Evolutionary conservation across 2,888 invertebrate genomes (phyloP).

Genomic region (Odiellus spinosus): DNA sequence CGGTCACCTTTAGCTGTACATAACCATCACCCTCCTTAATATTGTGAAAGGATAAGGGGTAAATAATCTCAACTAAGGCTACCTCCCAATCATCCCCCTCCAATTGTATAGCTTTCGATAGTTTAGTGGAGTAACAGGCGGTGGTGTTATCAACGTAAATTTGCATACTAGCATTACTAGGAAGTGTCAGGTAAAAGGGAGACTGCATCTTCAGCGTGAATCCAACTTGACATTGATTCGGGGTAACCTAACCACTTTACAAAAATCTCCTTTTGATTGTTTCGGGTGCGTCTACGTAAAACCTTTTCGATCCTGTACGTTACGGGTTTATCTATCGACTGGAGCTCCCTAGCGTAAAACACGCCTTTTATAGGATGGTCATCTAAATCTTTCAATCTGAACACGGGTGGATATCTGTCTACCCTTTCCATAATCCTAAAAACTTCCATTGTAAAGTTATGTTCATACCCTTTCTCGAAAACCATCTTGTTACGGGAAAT

Average conservation of each 20-base stretch:
- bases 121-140: slow-evolving; percentile 20
- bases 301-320: slow-evolving; percentile 7
- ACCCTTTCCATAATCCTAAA: slow-evolving; percentile 2
- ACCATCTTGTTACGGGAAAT: slow-evolving; percentile 5
- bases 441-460: slow-evolving; percentile 6
- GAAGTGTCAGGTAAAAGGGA: slow-evolving; percentile 18
- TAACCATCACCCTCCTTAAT: not conserved
- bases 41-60: slow-evolving; percentile 13
- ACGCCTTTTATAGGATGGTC: slow-evolving; percentile 1
- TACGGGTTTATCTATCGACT: slow-evolving; percentile 5
- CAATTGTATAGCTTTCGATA: slow-evolving; percentile 17
- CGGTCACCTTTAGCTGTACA: not conserved
- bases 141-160: slow-evolving; percentile 23
- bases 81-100: slow-evolving; percentile 20
- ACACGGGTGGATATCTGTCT: not conserved
- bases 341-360: slow-evolving; percentile 7
- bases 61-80: slow-evolving; percentile 18
- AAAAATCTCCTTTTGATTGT: slow-evolving; percentile 4
- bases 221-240: slow-evolving; percentile 5
- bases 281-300: slow-evolving; percentile 1
- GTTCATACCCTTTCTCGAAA: slow-evolving; percentile 9
- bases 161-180: slow-evolving; percentile 20
- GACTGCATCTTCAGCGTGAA: slow-evolving; percentile 1
- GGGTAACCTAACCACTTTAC: slow-evolving; percentile 9
- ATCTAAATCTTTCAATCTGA: slow-evolving; percentile 4